Evolutionary conservation across 2,113 vertebrate genomes (phyloP), one percentile per base, ranked within the genome.

Genomic region (Hiodon tergisus): DNA sequence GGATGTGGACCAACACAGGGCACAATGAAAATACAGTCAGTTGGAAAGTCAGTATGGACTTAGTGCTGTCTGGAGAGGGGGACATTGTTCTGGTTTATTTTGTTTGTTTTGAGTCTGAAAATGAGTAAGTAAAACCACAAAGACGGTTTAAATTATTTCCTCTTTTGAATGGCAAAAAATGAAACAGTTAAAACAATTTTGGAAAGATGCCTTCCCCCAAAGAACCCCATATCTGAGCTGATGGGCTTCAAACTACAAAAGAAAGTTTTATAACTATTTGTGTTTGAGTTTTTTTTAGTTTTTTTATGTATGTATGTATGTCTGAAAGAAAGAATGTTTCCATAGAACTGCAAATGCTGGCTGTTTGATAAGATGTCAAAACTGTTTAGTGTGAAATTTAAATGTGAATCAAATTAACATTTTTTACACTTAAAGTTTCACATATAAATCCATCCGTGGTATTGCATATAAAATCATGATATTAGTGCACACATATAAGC

Each of bases 141-240:
- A 92, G 89, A 91, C 92, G 92, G 89, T 92, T 92, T 92, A 92
- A 93, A 92, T 93, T 92, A 93, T 90, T 86, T 88, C 80, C 84
- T 83, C 88, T 88, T 90, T 82, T 60, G 58, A 7, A 84, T 90
- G 91, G 90, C 87, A 93, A 91, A 71, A 77, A 92, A 90, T 90
- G 88, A 92, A 90, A 92, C 91, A 93, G 89, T 92, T 90, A 89
- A 92, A 93, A 92, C 90, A 93, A 91, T 93, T 93, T 91, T 89
- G 88, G 89, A 86, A 88, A 82, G 86, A 92, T 93, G 91, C 90
- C 90, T 91, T 93, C 93, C 90, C 91, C 91, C 91, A 91, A 91
- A 92, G 88, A 88, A 92, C 86, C 2, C 31, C 0, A 2, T 31
- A 31, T 31, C 31, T 31, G 31, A 31, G 31, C 31, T 31, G 31